phyloP scores from a whole-genome alignment of 2,797 vertebrate species.

The Sparidentex hasta region DNA sequence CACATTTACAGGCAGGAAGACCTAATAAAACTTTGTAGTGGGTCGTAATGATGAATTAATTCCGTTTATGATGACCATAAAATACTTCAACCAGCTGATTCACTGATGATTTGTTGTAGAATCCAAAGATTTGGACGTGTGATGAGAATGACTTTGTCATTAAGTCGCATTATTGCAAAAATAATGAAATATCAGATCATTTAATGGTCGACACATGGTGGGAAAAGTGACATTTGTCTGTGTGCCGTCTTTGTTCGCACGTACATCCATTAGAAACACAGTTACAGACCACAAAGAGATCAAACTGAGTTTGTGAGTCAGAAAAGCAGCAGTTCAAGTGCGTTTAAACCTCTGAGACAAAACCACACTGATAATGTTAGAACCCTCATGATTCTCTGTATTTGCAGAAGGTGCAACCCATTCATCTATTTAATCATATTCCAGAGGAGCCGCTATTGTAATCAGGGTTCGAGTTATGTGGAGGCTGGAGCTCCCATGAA shows the following conservation, averaged over 20 bases:
- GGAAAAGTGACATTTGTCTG: not conserved
- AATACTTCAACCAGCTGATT: not conserved
- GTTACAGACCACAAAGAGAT: not conserved
- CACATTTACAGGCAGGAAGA: not conserved
- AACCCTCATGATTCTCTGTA: not conserved
- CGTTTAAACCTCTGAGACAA: not conserved
- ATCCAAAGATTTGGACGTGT: not conserved
- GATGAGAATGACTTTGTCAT: constrained; percentile 3
- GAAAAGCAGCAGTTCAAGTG: not conserved
- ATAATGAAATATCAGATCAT: constrained; percentile 8
- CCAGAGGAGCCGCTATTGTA: not conserved
- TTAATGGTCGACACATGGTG: not conserved
- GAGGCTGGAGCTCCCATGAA: no score
- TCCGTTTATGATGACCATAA: no score
- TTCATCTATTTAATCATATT: not conserved
- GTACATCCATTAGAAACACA: not conserved
- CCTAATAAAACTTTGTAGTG: not conserved
- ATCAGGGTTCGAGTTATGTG: not conserved
- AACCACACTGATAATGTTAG: no score
- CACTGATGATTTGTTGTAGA: not conserved
- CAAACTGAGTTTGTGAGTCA: not conserved
- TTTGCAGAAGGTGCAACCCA: not conserved
- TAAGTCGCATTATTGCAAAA: not conserved
- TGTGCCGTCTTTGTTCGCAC: not conserved
- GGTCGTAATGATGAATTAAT: no score